Evolutionary conservation across 2,888 invertebrate species (phyloP), one percentile per base, ranked within the genome.

Genomic region (Allolobophora icterica): DNA sequence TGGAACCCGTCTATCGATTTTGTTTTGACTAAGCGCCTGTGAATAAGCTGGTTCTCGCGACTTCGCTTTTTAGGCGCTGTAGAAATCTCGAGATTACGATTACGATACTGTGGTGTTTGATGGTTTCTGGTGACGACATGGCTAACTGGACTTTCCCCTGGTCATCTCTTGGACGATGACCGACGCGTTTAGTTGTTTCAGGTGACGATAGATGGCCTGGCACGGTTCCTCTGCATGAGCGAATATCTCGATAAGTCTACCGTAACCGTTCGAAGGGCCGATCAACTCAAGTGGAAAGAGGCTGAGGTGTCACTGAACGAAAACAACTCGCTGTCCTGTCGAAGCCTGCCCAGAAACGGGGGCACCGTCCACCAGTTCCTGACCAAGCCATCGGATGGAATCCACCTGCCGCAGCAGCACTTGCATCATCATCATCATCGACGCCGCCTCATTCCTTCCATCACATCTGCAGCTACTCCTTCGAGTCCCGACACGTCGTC

Each of bases 121-220:
- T n/a, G n/a, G n/a, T n/a, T n/a, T n/a, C n/a, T n/a, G n/a, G n/a
- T n/a, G n/a, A n/a, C n/a, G n/a, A n/a, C n/a, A n/a, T n/a, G n/a
- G n/a, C n/a, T n/a, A n/a, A n/a, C n/a, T n/a, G n/a, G n/a, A n/a
- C n/a, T n/a, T n/a, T n/a, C n/a, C n/a, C n/a, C n/a, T n/a, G n/a
- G n/a, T n/a, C n/a, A n/a, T n/a, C n/a, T n/a, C n/a, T n/a, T n/a
- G n/a, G n/a, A n/a, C n/a, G n/a, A n/a, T n/a, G n/a, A n/a, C n/a
- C n/a, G n/a, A n/a, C n/a, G n/a, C n/a, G n/a, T n/a, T n/a, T 87
- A 87, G 19, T 87, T 87, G 8, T 87, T 90, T n/a, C 42, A 95
- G 95, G 89, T 95, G 21, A 94, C 94, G 93, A 93, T 95, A n/a
- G 94, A 94, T 90, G 93, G 93, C 87, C 93, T 95, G 87, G 94